phyloP scores from a whole-genome alignment of 2,797 vertebrate genomes.

The Sebastes matsubarae region DNA sequence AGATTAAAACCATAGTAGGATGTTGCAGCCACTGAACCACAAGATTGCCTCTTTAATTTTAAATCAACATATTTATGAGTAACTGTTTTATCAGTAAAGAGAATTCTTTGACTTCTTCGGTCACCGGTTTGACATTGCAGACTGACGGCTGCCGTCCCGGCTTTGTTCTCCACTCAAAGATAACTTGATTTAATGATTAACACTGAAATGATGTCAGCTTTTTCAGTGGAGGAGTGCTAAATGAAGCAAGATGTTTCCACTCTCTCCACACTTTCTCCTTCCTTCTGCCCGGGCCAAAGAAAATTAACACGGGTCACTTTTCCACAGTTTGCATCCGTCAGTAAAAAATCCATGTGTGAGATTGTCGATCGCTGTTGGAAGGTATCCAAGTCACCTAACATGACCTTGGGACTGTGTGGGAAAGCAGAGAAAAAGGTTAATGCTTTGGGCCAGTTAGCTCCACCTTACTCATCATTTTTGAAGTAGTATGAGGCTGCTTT shows the following conservation, averaged over 20 bases:
- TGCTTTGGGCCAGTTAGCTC: background rate
- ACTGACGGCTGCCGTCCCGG: background rate
- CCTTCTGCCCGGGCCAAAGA: background rate
- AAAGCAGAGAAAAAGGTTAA: conserved; percentile 20
- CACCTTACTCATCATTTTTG: conserved; percentile 30
- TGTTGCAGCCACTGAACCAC: background rate
- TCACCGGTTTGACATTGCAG: background rate
- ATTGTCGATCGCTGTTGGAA: background rate
- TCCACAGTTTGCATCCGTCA: conserved; percentile 14
- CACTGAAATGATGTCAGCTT: conserved; percentile 10
- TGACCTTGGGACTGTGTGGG: conserved; percentile 29
- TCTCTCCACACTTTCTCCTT: background rate
- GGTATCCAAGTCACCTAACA: conserved; percentile 3
- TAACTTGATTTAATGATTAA: conserved; percentile 36
- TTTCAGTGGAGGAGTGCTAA: conserved; percentile 7
- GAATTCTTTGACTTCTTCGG: background rate
- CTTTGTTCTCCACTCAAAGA: conserved; percentile 19
- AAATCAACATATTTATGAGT: background rate
- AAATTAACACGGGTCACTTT: conserved; percentile 7
- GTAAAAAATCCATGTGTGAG: conserved; percentile 9
- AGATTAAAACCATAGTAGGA: background rate
- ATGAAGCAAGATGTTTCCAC: conserved; percentile 12
- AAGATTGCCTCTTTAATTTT: background rate
- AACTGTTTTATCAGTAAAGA: background rate
- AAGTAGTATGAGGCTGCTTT: background rate